A percentile compares a stretch with the other conserved stretches of the same genome.
Evolutionary conservation across 2,888 invertebrate genomes (phyloP).

Genomic region (Serripes groenlandicus): DNA sequence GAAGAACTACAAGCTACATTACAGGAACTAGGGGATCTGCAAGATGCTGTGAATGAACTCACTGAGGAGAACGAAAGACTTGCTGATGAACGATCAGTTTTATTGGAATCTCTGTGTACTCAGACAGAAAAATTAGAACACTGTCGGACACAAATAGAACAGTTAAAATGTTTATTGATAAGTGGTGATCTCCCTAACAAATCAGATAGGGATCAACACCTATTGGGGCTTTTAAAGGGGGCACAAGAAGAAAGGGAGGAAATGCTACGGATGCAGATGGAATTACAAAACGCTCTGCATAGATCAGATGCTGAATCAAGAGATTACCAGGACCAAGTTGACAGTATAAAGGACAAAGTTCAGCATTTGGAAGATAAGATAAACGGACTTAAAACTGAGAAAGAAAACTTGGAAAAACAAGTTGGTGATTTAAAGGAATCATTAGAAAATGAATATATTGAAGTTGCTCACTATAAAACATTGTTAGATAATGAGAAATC

Average conservation of each 20-base stretch:
- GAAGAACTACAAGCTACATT: conserved; percentile 93
- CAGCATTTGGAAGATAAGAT: conserved; percentile 92
- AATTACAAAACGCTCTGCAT: conserved; percentile 91
- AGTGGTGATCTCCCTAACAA: conserved; percentile 83
- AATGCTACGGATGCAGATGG: conserved; percentile 90
- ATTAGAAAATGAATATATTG: conserved; percentile 92
- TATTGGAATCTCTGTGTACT: conserved; percentile 95
- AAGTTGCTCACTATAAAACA: conserved; percentile 92
- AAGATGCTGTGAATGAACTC: conserved; percentile 94
- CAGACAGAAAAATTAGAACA: conserved; percentile 97
- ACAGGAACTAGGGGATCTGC: conserved; percentile 96
- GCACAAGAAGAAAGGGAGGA: conserved; percentile 85
- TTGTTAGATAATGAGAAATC: conserved; percentile 94
- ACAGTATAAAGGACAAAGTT: conserved; percentile 90
- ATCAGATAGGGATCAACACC: conserved; percentile 88
- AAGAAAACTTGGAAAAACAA: conserved; percentile 91
- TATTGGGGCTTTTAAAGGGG: conserved; percentile 92
- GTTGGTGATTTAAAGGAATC: conserved; percentile 89
- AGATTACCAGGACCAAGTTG: conserved; percentile 79
- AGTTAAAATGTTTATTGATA: conserved; percentile 91
- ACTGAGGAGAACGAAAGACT: conserved; percentile 95
- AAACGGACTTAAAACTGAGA: conserved; percentile 90
- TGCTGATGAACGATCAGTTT: conserved; percentile 95
- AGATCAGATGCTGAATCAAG: conserved; percentile 77
- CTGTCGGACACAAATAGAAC: conserved; percentile 93